Conservation (phyloP, 2,797 vertebrate genomes). For the Rhinatrema bivittatum region DNA sequence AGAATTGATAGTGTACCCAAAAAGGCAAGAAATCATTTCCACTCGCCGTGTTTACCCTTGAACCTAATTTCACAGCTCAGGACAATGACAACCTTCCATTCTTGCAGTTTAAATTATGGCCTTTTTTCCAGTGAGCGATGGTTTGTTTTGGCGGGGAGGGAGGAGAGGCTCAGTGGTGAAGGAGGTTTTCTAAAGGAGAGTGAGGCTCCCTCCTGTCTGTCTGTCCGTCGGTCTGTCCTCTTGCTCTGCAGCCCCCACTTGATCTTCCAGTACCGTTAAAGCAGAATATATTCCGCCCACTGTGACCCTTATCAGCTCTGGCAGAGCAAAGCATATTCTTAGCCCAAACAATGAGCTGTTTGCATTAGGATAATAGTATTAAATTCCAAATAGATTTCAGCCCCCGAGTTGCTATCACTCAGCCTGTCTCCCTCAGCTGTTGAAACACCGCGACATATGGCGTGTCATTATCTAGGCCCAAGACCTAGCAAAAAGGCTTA, state of each 20-base stretch:
- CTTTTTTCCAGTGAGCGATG: too few relatives aligned
- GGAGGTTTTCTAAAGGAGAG: too few relatives aligned
- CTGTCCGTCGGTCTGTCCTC: constrained; percentile 17
- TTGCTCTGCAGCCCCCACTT: too few relatives aligned
- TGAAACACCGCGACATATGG: constrained; percentile 56
- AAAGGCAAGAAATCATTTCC: too few relatives aligned
- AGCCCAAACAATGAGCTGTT: constrained; percentile 49
- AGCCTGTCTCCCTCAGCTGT: constrained; percentile 35
- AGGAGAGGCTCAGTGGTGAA: too few relatives aligned
- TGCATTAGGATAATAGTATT: constrained; percentile 60
- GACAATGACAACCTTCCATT: too few relatives aligned
- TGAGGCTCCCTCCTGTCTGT: not conserved
- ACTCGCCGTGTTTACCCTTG: too few relatives aligned
- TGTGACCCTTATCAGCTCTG: constrained; percentile 30
- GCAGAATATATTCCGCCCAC: constrained; percentile 16
- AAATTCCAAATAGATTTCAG: constrained; percentile 57
- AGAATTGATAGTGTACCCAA: too few relatives aligned
- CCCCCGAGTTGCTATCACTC: constrained; percentile 30
- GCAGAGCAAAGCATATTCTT: constrained; percentile 30
- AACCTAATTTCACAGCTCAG: too few relatives aligned
- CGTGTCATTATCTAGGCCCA: constrained; percentile 47
- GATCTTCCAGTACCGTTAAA: constrained; percentile 9
- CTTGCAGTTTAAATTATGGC: too few relatives aligned
- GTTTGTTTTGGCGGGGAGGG: too few relatives aligned
- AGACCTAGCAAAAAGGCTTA: constrained; percentile 22